Conservation (phyloP, 2,888 invertebrate species). For the Philereme vetulata region DNA sequence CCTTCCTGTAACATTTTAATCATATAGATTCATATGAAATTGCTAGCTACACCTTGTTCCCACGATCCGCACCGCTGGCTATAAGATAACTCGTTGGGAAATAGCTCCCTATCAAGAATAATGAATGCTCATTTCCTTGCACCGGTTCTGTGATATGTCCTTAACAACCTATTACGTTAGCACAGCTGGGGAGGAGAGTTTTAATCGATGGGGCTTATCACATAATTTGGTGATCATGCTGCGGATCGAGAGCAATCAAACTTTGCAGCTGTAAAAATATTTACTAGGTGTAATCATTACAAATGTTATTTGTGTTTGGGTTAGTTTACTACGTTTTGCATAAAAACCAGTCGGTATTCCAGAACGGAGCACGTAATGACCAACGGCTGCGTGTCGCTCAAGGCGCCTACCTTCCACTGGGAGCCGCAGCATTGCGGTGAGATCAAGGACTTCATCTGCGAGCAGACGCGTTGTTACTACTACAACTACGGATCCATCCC, state of each 20-base stretch:
- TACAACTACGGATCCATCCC: constrained; percentile 96
- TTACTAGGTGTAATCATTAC: not conserved
- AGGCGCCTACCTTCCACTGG: constrained; percentile 91
- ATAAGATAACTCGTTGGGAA: constrained; percentile 41
- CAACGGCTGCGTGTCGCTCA: constrained; percentile 90
- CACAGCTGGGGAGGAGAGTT: constrained; percentile 15
- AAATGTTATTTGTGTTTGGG: not conserved
- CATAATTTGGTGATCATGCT: not conserved
- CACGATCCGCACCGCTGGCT: constrained; percentile 49
- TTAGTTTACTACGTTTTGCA: constrained; percentile 50
- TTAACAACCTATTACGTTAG: constrained; percentile 30
- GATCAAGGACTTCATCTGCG: constrained; percentile 94
- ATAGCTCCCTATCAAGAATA: constrained; percentile 44
- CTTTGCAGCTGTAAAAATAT: not conserved
- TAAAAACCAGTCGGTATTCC: constrained; percentile 79
- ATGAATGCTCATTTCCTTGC: constrained; percentile 45
- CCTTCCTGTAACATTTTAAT: constrained; percentile 31
- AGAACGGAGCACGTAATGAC: constrained; percentile 83
- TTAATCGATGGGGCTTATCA: constrained; percentile 8
- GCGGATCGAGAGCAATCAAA: constrained; percentile 1
- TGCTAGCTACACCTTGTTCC: constrained; percentile 45
- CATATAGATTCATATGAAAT: constrained; percentile 44
- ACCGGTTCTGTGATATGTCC: constrained; percentile 39
- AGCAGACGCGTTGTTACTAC: constrained; percentile 95
- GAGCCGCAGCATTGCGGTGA: constrained; percentile 92